Base-by-base conservation (phyloP, 2,888 invertebrate genomes). In the Eustalomyia histrio region DNA sequence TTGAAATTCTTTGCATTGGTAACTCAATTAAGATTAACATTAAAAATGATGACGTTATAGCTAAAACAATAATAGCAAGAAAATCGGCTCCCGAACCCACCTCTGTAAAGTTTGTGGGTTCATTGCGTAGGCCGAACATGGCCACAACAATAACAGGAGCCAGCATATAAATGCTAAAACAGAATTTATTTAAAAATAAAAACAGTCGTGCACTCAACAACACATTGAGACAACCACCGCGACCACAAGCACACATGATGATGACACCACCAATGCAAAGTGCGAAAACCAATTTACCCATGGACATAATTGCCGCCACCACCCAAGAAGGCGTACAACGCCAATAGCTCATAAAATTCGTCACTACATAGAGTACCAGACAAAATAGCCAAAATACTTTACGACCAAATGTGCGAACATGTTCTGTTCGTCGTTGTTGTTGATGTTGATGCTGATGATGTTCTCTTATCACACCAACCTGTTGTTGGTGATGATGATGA, bases 261-360 rank as follows among this genome's bases (percentile, higher is more conserved):
- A 87, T 83, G n/a, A 84, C 83, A 71, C 85, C 85, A 9, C 87
- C 88, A 33, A 86, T 79, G 69, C 84, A 85, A 14, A 87, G 83
- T 35, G 87, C 86, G 78, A 88, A 88, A 61, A 86, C 61, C 39
- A 87, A 82, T 82, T 88, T 88, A 33, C 88, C 88, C 67, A 87
- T 82, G n/a, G 88, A 87, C 87, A 88, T 87, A 72, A 87, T 86
- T 39, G 81, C 57, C 2, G 88, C 86, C 10, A 87, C 87, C 72
- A 85, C 17, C 85, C 85, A 86, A 33, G 83, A 65, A 14, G 88
- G 87, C 52, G 87, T 84, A n/a, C 83, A 81, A 47, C 86, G 86
- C 87, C 87, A 88, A 76, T 86, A 88, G 72, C 85, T 87, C 88
- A 88, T 88, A 69, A 86, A 86, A 75, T 86, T 86, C 33, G 88